A percentile compares a stretch with the other conserved stretches of the same genome.
These are phyloP conservation scores for Campopleginae sp. DNA, from an alignment of 2,888 invertebrate species.

Conservation along the genomic window DNA sequence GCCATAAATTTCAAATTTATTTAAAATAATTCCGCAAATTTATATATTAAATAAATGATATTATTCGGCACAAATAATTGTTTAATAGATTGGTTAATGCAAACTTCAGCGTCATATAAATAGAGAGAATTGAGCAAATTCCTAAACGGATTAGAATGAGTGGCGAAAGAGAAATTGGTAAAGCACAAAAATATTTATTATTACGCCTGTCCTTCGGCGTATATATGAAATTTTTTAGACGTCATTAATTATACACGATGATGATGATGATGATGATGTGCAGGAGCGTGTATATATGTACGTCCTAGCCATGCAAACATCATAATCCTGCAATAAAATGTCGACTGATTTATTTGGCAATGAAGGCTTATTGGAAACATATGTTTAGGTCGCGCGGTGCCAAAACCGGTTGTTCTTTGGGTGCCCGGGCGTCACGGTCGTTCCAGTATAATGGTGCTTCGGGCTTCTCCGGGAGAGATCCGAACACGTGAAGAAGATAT, in stretches of 20 bases:
- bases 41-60: no score
- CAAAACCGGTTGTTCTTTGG: constrained; percentile 78
- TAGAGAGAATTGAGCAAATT: no score
- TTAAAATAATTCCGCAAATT: no score
- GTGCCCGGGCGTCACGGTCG: constrained; percentile 5
- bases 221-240: not conserved
- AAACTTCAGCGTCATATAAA: no score
- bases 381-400: constrained; percentile 78
- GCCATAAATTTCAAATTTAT: no score
- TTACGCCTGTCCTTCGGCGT: not conserved
- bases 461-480: not conserved
- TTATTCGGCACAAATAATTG: no score
- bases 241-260: not conserved
- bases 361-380: constrained; percentile 81
- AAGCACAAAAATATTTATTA: not conserved
- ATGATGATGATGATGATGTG: not conserved
- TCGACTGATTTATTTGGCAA: constrained; percentile 80
- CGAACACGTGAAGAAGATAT: constrained; percentile 37
- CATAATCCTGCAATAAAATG: constrained; percentile 79
- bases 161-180: not conserved
- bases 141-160: no score
- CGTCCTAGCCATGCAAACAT: constrained; percentile 28
- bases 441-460: constrained; percentile 33
- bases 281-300: not conserved
- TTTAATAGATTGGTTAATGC: no score